A percentile compares a stretch with the other conserved stretches of the same genome.
phyloP scores from a whole-genome alignment of 2,888 invertebrate genomes.

The Yponomeuta sedellus region DNA sequence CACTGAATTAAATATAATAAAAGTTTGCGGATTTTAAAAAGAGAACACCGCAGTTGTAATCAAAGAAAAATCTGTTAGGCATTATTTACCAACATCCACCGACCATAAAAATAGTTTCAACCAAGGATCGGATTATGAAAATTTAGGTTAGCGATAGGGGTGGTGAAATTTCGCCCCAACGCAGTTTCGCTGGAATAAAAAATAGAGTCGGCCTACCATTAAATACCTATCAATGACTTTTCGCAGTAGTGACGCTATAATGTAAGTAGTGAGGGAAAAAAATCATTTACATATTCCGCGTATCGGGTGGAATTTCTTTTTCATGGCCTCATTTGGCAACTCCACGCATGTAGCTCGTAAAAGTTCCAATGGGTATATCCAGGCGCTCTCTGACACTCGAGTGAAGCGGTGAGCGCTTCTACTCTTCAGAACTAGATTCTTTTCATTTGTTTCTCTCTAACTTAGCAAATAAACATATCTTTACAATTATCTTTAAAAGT shows the following conservation, averaged over 20 bases:
- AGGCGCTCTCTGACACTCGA: background rate
- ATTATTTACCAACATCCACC: too few relatives aligned
- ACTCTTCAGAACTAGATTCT: too few relatives aligned
- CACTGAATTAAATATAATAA: too few relatives aligned
- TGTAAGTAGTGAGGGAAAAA: conserved; percentile 28
- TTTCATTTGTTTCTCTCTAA: too few relatives aligned
- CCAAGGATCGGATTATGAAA: too few relatives aligned
- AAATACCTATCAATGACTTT: conserved; percentile 6
- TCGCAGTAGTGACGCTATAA: background rate
- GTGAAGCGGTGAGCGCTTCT: background rate
- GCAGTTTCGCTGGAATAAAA: background rate
- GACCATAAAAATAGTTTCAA: too few relatives aligned
- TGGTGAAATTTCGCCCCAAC: background rate
- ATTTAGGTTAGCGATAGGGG: too few relatives aligned
- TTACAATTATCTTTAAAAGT: too few relatives aligned
- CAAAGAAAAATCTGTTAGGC: too few relatives aligned
- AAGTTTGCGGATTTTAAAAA: too few relatives aligned
- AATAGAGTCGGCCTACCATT: conserved; percentile 8
- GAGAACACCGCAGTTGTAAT: too few relatives aligned
- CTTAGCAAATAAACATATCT: too few relatives aligned
- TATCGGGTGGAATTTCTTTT: conserved; percentile 47
- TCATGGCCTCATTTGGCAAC: conserved; percentile 60
- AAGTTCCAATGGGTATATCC: conserved; percentile 28
- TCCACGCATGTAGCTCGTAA: conserved; percentile 42
- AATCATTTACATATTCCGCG: conserved; percentile 47